Evolutionary conservation across 2,797 vertebrate species (phyloP).

Genomic region (Hyperoplus immaculatus): DNA sequence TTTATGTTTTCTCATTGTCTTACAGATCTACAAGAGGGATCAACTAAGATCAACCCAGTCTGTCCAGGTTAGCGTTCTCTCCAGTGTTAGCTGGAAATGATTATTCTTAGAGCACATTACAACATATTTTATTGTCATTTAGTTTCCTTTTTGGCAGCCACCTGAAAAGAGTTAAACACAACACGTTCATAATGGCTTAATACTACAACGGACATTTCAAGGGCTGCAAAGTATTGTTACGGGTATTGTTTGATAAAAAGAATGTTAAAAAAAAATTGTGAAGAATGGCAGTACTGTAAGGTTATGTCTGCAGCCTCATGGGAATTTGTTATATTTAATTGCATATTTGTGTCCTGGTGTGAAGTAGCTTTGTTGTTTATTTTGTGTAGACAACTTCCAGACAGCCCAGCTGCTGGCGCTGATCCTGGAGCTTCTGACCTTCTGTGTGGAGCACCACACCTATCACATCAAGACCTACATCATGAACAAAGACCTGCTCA

Average conservation of each 20-base stretch:
- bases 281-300: background rate
- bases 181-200: background rate
- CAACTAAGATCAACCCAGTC: constrained; percentile 91
- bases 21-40: constrained; percentile 90
- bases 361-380: constrained; percentile 14
- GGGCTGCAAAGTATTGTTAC: background rate
- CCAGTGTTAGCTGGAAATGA: background rate
- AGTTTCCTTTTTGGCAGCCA: background rate
- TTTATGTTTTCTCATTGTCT: constrained; percentile 11
- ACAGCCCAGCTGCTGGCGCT: constrained; percentile 97
- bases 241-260: background rate
- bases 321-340: background rate
- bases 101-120: background rate
- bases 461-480: constrained; percentile 99
- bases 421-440: constrained; percentile 98
- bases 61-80: constrained; percentile 90
- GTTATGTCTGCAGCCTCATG: background rate
- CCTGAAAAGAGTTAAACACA: background rate
- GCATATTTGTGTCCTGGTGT: background rate
- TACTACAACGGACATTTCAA: background rate
- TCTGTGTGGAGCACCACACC: constrained; percentile 99
- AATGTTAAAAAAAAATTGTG: background rate
- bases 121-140: background rate
- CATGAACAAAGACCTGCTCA: constrained; percentile 98
- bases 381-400: constrained; percentile 95